A percentile compares a stretch with the other conserved stretches of the same genome.
phyloP scores from a whole-genome alignment of 2,888 invertebrate genomes.

The Cataglyphis albicans region DNA sequence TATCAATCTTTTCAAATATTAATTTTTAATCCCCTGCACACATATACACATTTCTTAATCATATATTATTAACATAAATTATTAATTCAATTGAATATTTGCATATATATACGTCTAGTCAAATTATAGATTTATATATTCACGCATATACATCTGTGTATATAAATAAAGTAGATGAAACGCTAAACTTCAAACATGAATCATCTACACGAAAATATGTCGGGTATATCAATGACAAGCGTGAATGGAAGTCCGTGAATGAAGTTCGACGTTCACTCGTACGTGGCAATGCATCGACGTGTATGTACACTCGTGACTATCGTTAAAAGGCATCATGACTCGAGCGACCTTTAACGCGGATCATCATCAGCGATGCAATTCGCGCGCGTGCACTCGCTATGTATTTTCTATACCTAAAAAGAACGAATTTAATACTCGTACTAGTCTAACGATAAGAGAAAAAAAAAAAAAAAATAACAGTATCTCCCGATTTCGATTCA shows the following conservation, averaged over 20 bases:
- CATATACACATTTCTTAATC: not conserved
- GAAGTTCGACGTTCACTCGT: conserved; percentile 60
- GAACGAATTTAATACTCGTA: not conserved
- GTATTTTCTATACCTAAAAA: conserved; percentile 36
- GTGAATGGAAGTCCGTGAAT: conserved; percentile 69
- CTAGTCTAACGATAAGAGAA: not conserved
- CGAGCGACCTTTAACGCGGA: conserved; percentile 39
- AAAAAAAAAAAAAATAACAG: not conserved
- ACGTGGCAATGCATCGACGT: conserved; percentile 55
- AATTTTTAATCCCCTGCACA: not conserved
- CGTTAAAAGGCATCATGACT: conserved; percentile 51
- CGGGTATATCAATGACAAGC: conserved; percentile 50
- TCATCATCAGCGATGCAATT: conserved; percentile 43
- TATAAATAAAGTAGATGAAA: not conserved
- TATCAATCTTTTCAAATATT: not conserved
- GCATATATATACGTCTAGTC: not conserved
- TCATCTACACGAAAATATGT: conserved; percentile 26
- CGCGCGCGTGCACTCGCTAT: conserved; percentile 21
- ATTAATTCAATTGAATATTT: not conserved
- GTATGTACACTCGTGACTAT: conserved; percentile 58
- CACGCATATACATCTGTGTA: not conserved
- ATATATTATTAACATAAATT: not conserved
- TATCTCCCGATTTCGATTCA: not conserved
- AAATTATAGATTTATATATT: not conserved
- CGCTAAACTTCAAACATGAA: not conserved